These are phyloP conservation scores for Crambe crambe DNA, from an alignment of 37 sponge, comb jelly and placozoan species.

Conservation along the genomic window DNA sequence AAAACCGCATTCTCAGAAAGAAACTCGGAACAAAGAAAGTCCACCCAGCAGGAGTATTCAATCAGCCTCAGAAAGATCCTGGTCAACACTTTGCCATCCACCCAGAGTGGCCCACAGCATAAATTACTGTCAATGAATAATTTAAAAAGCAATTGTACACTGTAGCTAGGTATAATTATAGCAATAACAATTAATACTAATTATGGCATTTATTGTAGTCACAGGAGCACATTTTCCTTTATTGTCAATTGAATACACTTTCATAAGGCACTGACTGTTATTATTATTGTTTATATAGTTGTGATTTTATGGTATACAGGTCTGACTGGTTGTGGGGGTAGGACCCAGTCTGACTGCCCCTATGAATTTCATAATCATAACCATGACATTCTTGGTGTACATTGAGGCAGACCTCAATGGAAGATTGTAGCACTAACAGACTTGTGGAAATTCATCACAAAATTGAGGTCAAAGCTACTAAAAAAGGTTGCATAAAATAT, in stretches of 20 bases:
- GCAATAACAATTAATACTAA: too few species aligned
- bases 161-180: too few species aligned
- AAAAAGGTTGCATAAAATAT: too few species aligned
- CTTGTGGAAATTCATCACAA: too few species aligned
- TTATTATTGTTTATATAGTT: background rate
- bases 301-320: background rate
- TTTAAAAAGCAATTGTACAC: background rate
- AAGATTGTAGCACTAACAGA: background rate
- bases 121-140: conserved; percentile 1
- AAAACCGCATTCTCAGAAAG: conserved; percentile 16
- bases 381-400: background rate
- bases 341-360: background rate
- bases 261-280: background rate
- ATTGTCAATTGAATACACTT: too few species aligned
- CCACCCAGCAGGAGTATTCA: conserved; percentile 43
- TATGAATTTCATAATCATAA: conserved; percentile 2
- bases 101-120: conserved; percentile 86
- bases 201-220: too few species aligned
- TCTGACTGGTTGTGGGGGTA: background rate
- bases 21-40: background rate
- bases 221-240: too few species aligned
- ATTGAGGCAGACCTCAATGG: background rate
- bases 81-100: conserved; percentile 78
- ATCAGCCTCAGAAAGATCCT: conserved; percentile 42
- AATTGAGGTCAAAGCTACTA: too few species aligned